Evolutionary conservation across 2,113 vertebrate genomes (phyloP).

Genomic region (Megaptera novaeangliae): DNA sequence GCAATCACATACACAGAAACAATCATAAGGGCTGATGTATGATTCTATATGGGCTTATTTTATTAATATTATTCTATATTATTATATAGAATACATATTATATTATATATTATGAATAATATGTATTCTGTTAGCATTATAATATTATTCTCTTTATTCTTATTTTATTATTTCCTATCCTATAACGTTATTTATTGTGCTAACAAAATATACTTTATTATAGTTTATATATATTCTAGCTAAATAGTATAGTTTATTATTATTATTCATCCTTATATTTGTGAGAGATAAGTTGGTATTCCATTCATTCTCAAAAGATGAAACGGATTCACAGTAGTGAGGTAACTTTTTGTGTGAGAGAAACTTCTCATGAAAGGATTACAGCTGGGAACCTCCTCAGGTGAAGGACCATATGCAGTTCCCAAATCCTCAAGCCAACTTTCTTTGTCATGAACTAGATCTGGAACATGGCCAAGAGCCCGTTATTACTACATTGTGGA

Average conservation of each 20-base stretch:
- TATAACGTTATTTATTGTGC: background rate
- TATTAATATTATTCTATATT: background rate
- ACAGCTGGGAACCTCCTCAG: background rate
- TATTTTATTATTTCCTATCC: background rate
- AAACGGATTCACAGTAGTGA: background rate
- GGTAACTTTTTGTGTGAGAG: background rate
- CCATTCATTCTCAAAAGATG: background rate
- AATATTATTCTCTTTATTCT: background rate
- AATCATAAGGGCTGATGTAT: background rate
- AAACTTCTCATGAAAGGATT: background rate
- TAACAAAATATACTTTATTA: background rate
- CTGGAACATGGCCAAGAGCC: background rate
- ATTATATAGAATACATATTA: no score
- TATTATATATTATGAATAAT: background rate
- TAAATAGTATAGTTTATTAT: slow-evolving; percentile 2
- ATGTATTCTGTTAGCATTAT: background rate
- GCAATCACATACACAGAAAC: background rate
- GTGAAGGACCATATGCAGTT: background rate
- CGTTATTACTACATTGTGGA: background rate
- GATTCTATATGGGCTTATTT: background rate
- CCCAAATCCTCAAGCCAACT: background rate
- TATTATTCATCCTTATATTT: background rate
- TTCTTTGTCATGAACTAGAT: slow-evolving; percentile 23
- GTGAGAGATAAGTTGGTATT: background rate
- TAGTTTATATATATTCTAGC: background rate